phyloP scores from a whole-genome alignment of 2,113 vertebrate genomes.

The Erpornis zantholeuca region DNA sequence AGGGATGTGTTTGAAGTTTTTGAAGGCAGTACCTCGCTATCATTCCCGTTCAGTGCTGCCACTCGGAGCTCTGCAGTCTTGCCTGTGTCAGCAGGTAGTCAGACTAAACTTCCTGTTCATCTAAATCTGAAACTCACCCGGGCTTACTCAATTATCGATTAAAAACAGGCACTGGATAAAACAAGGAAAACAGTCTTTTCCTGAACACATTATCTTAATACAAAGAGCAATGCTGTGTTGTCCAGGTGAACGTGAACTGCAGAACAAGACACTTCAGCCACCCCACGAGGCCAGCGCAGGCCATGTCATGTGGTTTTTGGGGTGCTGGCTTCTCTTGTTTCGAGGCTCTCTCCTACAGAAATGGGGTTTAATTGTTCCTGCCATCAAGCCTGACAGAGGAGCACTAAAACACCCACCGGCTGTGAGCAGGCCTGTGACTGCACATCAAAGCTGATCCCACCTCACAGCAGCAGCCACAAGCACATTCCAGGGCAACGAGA shows the following conservation, averaged over 20 bases:
- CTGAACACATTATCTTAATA: not conserved
- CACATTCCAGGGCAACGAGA: conserved; percentile 15
- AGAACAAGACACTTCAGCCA: not conserved
- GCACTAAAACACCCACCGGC: not conserved
- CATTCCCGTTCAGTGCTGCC: not conserved
- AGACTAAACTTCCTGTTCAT: not conserved
- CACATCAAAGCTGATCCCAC: conserved; percentile 34
- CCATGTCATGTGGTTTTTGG: not conserved
- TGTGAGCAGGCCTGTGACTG: not conserved
- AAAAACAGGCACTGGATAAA: not conserved
- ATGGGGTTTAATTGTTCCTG: not conserved
- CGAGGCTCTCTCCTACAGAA: not conserved
- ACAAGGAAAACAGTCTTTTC: not conserved
- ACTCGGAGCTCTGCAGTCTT: not conserved
- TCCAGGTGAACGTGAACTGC: not conserved
- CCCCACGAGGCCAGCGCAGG: fast-evolving
- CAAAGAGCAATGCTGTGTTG: not conserved
- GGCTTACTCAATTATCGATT: not conserved
- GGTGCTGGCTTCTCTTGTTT: not conserved
- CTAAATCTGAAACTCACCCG: not conserved
- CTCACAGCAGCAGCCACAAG: not conserved
- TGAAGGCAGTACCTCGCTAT: not conserved
- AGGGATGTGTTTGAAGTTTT: not conserved
- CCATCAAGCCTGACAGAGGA: not conserved
- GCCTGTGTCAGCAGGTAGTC: not conserved